Conservation (phyloP, 2,888 invertebrate genomes). For the Ophion slaviceki region DNA sequence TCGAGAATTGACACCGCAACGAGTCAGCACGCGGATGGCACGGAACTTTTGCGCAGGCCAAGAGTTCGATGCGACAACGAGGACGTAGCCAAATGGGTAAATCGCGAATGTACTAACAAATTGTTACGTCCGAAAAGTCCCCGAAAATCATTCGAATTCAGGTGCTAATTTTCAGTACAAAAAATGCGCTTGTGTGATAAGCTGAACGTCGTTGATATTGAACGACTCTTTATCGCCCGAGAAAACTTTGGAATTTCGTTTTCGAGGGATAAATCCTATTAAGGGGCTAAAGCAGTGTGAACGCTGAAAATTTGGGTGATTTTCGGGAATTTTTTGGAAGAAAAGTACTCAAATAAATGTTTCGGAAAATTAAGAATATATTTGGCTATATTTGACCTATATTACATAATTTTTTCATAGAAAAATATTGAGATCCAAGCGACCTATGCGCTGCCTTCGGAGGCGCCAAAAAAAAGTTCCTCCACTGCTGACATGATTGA, state of each 20-base stretch:
- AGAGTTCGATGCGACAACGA: constrained; percentile 91
- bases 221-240: neutral
- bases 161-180: neutral
- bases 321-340: too few species aligned
- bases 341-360: too few species aligned
- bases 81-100: constrained; percentile 88
- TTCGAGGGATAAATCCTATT: too few species aligned
- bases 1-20: constrained; percentile 80
- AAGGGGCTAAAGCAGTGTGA: too few species aligned
- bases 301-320: too few species aligned
- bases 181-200: neutral
- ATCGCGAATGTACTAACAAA: constrained; percentile 35
- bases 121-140: neutral
- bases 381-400: too few species aligned
- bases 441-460: too few species aligned
- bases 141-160: neutral
- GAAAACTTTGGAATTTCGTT: neutral
- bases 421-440: too few species aligned
- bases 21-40: constrained; percentile 83
- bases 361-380: too few species aligned
- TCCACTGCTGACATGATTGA: too few species aligned
- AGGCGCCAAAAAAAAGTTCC: too few species aligned
- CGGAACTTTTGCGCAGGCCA: constrained; percentile 87
- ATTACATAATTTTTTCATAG: too few species aligned
- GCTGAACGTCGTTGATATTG: neutral